A percentile compares a stretch with the other conserved stretches of the same genome.
phyloP scores from a whole-genome alignment of 1,140 invertebrate genomes.

The Planococcus citri region DNA sequence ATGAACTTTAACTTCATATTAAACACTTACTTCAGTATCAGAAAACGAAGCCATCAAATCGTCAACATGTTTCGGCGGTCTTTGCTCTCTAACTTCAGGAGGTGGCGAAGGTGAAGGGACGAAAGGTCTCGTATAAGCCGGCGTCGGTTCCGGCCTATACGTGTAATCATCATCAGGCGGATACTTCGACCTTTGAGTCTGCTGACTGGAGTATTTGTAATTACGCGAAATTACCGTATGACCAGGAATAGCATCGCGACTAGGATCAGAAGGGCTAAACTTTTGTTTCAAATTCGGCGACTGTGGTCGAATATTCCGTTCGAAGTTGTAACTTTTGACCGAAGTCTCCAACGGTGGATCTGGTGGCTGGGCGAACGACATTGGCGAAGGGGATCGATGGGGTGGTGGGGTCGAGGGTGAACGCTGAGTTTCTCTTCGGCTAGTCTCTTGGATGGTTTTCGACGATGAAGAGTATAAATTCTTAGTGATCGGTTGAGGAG shows the following conservation, averaged over 20 bases:
- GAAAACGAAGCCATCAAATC: conserved; percentile 64
- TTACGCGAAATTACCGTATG: conserved; percentile 26
- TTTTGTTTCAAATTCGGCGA: conserved; percentile 26
- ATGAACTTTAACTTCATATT: no score
- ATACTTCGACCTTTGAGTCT: conserved; percentile 27
- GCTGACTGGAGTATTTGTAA: conserved; percentile 30
- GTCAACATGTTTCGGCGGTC: conserved; percentile 57
- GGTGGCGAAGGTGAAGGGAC: conserved; percentile 36
- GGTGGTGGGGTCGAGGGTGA: conserved; percentile 27
- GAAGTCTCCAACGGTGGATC: conserved; percentile 23
- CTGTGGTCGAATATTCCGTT: neutral
- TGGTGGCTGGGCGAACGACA: conserved; percentile 28
- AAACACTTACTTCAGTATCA: conserved; percentile 37
- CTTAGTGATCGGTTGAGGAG: conserved; percentile 4
- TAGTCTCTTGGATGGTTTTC: neutral
- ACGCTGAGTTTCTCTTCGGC: neutral
- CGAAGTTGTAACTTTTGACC: conserved; percentile 13
- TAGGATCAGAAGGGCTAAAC: conserved; percentile 28
- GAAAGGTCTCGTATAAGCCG: conserved; percentile 35
- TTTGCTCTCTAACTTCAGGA: conserved; percentile 37
- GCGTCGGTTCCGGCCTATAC: conserved; percentile 8
- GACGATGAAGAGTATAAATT: neutral
- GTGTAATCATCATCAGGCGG: conserved; percentile 24
- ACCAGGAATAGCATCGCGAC: conserved; percentile 9
- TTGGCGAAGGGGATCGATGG: conserved; percentile 29